These are phyloP conservation scores for Ligdia adustata DNA, from an alignment of 2,888 invertebrate species.

Conservation along the genomic window DNA sequence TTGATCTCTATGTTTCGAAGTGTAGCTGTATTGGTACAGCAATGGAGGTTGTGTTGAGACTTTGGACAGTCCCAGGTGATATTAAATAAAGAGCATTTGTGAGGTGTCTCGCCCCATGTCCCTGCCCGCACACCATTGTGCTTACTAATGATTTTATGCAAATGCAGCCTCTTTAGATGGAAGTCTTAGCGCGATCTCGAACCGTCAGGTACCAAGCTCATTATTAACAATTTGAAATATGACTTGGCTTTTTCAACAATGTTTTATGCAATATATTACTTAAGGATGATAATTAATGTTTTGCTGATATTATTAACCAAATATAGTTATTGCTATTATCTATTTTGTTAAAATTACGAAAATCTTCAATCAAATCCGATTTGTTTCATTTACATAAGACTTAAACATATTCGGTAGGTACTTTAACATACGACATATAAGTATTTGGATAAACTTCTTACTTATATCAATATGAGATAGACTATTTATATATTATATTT, in stretches of 20 bases:
- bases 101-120: slow-evolving; percentile 78
- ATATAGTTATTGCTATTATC: too few relatives aligned
- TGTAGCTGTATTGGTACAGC: slow-evolving; percentile 16
- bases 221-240: slow-evolving; percentile 83
- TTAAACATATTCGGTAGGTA: too few relatives aligned
- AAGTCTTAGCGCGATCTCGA: slow-evolving; percentile 83
- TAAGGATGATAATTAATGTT: slow-evolving; percentile 22
- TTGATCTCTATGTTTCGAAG: background rate
- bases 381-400: too few relatives aligned
- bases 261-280: slow-evolving; percentile 35
- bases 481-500: too few relatives aligned
- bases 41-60: slow-evolving; percentile 44
- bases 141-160: slow-evolving; percentile 85
- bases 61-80: slow-evolving; percentile 43
- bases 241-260: slow-evolving; percentile 75
- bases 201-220: slow-evolving; percentile 82
- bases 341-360: too few relatives aligned
- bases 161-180: slow-evolving; percentile 84
- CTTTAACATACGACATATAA: too few relatives aligned
- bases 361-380: too few relatives aligned
- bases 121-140: slow-evolving; percentile 82
- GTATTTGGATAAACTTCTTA: too few relatives aligned
- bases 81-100: slow-evolving; percentile 66
- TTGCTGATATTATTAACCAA: too few relatives aligned
- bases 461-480: too few relatives aligned